phyloP scores from a whole-genome alignment of 2,113 vertebrate species.

The Leucopsar rothschildi region DNA sequence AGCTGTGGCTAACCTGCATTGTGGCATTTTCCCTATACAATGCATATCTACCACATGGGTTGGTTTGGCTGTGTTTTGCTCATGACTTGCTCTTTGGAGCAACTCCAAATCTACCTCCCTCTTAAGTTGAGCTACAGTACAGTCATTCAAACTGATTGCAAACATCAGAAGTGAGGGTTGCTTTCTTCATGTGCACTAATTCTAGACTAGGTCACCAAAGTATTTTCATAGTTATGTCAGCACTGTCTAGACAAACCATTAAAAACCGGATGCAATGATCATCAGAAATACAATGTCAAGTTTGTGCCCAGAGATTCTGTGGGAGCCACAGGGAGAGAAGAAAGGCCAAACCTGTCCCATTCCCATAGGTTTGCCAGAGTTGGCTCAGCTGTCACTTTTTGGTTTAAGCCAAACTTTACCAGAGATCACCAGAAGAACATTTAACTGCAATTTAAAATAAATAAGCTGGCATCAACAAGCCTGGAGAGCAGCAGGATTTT shows the following conservation, averaged over 20 bases:
- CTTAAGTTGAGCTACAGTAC: slow-evolving; percentile 18
- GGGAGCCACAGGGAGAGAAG: neutral
- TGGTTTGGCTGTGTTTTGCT: slow-evolving; percentile 41
- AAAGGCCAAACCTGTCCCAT: neutral
- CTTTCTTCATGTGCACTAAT: slow-evolving; percentile 52
- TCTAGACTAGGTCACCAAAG: slow-evolving; percentile 61
- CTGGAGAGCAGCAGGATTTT: neutral
- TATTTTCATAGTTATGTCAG: slow-evolving; percentile 62
- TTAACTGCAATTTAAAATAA: neutral
- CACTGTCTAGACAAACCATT: slow-evolving; percentile 64
- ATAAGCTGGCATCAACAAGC: neutral
- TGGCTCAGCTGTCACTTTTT: neutral
- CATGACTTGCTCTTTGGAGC: slow-evolving; percentile 46
- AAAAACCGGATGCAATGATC: slow-evolving; percentile 49
- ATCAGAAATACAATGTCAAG: neutral
- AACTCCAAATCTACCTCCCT: slow-evolving; percentile 56
- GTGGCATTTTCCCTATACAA: neutral
- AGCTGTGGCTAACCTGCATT: slow-evolving; percentile 7
- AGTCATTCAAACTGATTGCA: slow-evolving; percentile 56
- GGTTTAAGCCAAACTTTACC: neutral
- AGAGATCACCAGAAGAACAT: neutral
- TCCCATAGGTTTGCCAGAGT: neutral
- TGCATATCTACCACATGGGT: neutral
- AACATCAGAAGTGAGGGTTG: slow-evolving; percentile 55
- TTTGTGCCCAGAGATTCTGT: neutral